Percentiles rank a stretch among this genome's conserved stretches.
Evolutionary conservation across 2,888 invertebrate genomes (phyloP).

Genomic region (Panzeria rudis): DNA sequence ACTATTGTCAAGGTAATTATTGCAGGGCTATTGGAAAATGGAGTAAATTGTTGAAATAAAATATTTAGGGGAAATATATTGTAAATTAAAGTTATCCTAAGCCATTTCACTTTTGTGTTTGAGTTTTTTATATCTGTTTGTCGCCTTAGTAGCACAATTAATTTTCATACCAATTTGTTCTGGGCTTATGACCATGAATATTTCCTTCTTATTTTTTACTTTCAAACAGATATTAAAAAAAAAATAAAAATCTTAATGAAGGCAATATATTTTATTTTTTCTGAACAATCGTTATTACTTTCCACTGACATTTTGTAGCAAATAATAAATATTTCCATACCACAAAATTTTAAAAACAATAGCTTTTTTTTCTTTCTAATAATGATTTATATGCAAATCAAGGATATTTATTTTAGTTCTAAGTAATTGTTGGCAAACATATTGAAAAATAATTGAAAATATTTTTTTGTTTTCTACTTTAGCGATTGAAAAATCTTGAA

Average conservation of each 20-base stretch:
- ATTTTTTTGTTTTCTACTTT: not conserved
- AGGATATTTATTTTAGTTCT: constrained; percentile 25
- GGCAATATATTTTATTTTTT: constrained; percentile 28
- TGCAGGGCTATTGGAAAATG: not conserved
- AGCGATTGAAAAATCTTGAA: not conserved
- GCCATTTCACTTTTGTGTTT: constrained; percentile 19
- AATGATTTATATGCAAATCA: constrained; percentile 15
- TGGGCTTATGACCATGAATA: constrained; percentile 40
- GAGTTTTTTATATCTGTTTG: not conserved
- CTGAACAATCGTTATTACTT: constrained; percentile 38
- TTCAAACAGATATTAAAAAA: not conserved
- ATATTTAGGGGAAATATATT: constrained; percentile 10
- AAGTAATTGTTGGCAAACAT: constrained; percentile 45
- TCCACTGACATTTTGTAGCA: constrained; percentile 9
- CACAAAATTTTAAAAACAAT: constrained; percentile 10
- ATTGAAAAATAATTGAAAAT: constrained; percentile 59
- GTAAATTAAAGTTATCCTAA: not conserved
- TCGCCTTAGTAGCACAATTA: constrained; percentile 27
- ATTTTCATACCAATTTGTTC: not conserved
- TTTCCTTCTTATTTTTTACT: constrained; percentile 11
- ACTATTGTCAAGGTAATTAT: constrained; percentile 33
- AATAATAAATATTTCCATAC: constrained; percentile 7
- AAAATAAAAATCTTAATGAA: constrained; percentile 11
- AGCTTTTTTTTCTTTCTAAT: constrained; percentile 3
- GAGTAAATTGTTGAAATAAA: constrained; percentile 4